Conservation (phyloP, 2,888 invertebrate species). For the Sycophila texana region DNA sequence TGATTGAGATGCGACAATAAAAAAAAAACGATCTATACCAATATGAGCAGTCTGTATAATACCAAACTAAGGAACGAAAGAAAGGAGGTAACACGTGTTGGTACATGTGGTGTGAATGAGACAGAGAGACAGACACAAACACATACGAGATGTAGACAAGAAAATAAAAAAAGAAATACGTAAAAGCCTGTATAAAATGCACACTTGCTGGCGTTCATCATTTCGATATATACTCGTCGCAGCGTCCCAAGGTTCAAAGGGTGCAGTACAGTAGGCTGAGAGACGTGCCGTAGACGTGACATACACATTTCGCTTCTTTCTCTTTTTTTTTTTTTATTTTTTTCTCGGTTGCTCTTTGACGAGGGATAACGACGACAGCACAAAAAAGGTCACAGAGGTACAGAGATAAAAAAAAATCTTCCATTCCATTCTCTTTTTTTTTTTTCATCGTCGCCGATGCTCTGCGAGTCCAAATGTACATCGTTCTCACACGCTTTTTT, state of each 20-base stretch:
- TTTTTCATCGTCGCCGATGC: not conserved
- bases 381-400: not conserved
- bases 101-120: constrained; percentile 4
- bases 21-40: not conserved
- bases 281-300: constrained; percentile 17
- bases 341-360: constrained; percentile 7
- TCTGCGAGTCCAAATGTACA: constrained; percentile 9
- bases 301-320: not conserved
- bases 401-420: too few species aligned
- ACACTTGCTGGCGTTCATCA: constrained; percentile 11
- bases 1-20: constrained; percentile 11
- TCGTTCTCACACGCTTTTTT: not conserved
- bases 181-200: constrained; percentile 15
- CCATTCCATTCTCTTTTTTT: too few species aligned
- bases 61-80: not conserved
- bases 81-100: not conserved
- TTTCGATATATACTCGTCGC: not conserved
- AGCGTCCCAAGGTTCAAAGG: constrained; percentile 16
- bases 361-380: not conserved
- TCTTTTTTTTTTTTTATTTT: not conserved
- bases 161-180: not conserved
- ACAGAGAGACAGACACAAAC: constrained; percentile 20
- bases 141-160: not conserved
- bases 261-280: constrained; percentile 17
- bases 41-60: not conserved